phyloP scores from a whole-genome alignment of 2,888 invertebrate species.

The Drosophila niveifrons region DNA sequence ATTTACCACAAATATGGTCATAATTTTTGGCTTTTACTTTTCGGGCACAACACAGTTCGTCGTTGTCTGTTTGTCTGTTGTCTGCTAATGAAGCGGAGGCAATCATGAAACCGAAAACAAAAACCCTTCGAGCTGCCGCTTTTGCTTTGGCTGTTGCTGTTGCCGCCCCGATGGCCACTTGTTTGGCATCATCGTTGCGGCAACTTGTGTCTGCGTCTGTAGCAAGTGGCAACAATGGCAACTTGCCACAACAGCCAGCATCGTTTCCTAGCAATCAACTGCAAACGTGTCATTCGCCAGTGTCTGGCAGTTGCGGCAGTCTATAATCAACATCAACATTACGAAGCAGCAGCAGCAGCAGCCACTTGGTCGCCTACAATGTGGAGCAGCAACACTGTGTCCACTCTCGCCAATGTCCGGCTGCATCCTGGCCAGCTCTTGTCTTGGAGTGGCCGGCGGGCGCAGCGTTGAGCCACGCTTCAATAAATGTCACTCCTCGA shows the following conservation, averaged over 20 bases:
- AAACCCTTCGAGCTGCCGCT: slow-evolving; percentile 29
- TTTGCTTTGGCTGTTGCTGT: slow-evolving; percentile 46
- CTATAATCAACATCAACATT: slow-evolving; percentile 76
- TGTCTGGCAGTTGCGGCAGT: slow-evolving; percentile 37
- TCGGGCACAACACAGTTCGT: slow-evolving; percentile 23
- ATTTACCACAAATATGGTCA: slow-evolving; percentile 83
- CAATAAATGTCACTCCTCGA: slow-evolving; percentile 83
- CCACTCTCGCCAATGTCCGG: slow-evolving; percentile 55
- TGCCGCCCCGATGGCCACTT: slow-evolving; percentile 68
- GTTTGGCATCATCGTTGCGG: slow-evolving; percentile 41
- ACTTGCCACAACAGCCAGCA: slow-evolving; percentile 22
- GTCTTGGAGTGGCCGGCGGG: slow-evolving; percentile 44
- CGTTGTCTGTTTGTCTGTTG: neutral
- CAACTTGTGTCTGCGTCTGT: slow-evolving; percentile 2
- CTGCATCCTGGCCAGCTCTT: slow-evolving; percentile 46
- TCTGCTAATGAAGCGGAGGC: slow-evolving; percentile 67
- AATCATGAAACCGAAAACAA: slow-evolving; percentile 52
- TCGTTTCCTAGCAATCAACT: slow-evolving; percentile 75
- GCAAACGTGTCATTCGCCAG: slow-evolving; percentile 71
- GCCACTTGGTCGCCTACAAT: slow-evolving; percentile 59
- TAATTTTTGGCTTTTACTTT: slow-evolving; percentile 80
- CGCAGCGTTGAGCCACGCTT: slow-evolving; percentile 69
- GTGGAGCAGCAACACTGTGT: slow-evolving; percentile 68
- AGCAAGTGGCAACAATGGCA: slow-evolving; percentile 21
- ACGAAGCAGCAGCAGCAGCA: slow-evolving; percentile 37